Evolutionary conservation across 1,140 invertebrate genomes (phyloP).

Genomic region (Rhagoletis pomonella): DNA sequence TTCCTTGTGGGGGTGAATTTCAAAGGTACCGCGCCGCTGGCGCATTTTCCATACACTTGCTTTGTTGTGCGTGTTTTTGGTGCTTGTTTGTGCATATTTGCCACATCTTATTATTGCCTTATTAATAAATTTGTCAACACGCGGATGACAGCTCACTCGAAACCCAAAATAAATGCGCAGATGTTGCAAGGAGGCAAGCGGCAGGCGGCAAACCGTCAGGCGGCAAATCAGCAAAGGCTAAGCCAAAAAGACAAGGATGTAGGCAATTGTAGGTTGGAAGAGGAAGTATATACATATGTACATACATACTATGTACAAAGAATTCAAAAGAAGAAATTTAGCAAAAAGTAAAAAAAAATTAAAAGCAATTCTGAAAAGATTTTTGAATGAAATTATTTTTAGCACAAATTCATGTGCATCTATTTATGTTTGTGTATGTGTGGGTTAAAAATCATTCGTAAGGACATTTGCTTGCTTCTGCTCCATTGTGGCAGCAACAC

Average conservation of each 20-base stretch:
- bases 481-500: background rate
- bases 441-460: background rate
- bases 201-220: background rate
- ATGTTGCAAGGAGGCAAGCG: conserved; percentile 4
- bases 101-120: conserved; percentile 66
- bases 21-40: conserved; percentile 26
- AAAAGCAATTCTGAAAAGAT: background rate
- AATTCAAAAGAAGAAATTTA: background rate
- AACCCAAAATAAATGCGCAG: conserved; percentile 27
- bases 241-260: background rate
- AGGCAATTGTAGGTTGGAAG: background rate
- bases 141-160: conserved; percentile 66
- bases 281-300: background rate
- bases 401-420: background rate
- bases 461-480: background rate
- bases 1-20: conserved; percentile 39
- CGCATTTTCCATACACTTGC: conserved; percentile 31
- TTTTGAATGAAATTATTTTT: conserved; percentile 20
- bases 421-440: background rate
- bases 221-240: conserved; percentile 10
- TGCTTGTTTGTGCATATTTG: conserved; percentile 51
- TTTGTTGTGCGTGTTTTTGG: background rate
- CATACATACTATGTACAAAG: background rate
- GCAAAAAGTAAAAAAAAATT: background rate
- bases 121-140: conserved; percentile 74